These are phyloP conservation scores for Vannuccia rotundouncinata DNA, from an alignment of 2,888 invertebrate species.

Conservation along the genomic window DNA sequence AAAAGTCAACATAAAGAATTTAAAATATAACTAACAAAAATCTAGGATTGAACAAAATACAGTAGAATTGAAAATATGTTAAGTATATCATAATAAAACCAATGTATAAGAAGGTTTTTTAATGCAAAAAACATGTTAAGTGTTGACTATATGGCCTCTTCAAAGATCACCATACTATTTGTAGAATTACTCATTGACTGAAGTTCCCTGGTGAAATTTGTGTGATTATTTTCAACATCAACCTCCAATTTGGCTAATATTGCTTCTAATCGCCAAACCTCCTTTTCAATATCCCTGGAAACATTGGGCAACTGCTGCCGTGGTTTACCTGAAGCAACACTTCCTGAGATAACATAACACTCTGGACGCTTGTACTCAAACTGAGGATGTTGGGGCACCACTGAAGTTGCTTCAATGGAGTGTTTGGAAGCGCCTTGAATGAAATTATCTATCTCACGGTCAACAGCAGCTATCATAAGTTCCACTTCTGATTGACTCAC, in stretches of 20 bases:
- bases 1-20: too few relatives aligned
- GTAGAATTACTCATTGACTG: not conserved
- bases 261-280: conserved; percentile 16
- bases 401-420: not conserved
- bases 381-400: not conserved
- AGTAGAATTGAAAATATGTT: too few relatives aligned
- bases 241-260: conserved; percentile 22
- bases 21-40: too few relatives aligned
- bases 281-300: conserved; percentile 7
- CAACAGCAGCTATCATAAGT: conserved; percentile 14
- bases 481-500: conserved; percentile 17
- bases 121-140: not conserved
- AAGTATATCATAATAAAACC: too few relatives aligned
- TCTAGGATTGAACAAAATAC: too few relatives aligned
- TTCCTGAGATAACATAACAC: not conserved
- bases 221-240: conserved; percentile 28
- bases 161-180: conserved; percentile 1
- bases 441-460: conserved; percentile 9
- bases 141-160: not conserved
- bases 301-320: conserved; percentile 10
- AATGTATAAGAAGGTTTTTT: too few relatives aligned
- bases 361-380: not conserved
- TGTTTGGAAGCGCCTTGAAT: not conserved
- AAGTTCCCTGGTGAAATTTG: not conserved
- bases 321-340: too few relatives aligned